These are phyloP conservation scores for Magallana gigas DNA, from an alignment of 1,140 invertebrate species.

Conservation along the genomic window DNA sequence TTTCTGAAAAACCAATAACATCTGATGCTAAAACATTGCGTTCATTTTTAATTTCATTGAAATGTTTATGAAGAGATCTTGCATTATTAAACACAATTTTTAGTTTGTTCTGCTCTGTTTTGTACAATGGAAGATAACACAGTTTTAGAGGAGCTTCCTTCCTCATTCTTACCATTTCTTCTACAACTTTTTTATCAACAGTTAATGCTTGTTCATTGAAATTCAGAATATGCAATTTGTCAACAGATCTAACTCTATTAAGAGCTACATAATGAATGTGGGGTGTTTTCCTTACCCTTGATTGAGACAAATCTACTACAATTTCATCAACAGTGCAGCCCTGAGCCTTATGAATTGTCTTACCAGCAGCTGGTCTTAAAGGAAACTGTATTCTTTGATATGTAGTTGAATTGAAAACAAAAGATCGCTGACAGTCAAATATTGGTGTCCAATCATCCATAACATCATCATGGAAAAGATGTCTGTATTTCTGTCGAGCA, in stretches of 20 bases:
- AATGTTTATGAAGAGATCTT: slow-evolving; percentile 4
- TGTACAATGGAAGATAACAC: slow-evolving; percentile 3
- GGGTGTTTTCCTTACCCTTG: no score
- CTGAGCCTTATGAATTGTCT: slow-evolving; percentile 44
- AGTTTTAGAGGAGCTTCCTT: slow-evolving; percentile 14
- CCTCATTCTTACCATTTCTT: slow-evolving; percentile 44
- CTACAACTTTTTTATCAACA: slow-evolving; percentile 21
- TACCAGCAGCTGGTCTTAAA: slow-evolving; percentile 37
- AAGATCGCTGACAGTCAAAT: neutral
- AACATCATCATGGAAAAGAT: no score
- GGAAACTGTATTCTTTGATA: slow-evolving; percentile 46
- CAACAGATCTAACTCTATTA: no score
- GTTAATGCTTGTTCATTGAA: slow-evolving; percentile 42
- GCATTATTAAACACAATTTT: neutral
- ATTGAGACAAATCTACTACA: no score
- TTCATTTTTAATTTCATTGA: no score
- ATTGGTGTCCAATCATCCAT: no score
- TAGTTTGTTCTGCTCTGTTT: neutral
- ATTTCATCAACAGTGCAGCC: neutral
- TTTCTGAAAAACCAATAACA: no score
- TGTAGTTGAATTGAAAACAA: slow-evolving; percentile 32
- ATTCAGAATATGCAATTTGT: slow-evolving; percentile 29
- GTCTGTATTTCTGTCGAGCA: no score
- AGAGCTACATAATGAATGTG: no score
- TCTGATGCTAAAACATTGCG: no score